Conservation (phyloP, 1,140 invertebrate species). For the Thaumetopoea pityocampa region DNA sequence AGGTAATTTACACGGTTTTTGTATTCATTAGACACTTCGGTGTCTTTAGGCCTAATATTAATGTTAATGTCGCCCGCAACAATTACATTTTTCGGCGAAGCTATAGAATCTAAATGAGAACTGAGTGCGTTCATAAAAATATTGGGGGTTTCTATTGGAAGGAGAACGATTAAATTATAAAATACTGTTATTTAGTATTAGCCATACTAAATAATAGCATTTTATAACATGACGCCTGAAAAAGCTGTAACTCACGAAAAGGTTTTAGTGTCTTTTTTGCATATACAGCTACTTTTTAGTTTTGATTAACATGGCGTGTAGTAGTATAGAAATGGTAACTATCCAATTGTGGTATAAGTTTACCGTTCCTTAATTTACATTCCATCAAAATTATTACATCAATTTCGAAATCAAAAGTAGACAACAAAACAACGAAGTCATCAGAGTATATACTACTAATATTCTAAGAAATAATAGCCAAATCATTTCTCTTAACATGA, state of each 20-base stretch:
- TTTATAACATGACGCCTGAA: slow-evolving; percentile 26
- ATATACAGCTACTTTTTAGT: slow-evolving; percentile 23
- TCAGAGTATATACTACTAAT: slow-evolving; percentile 4
- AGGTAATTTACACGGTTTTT: slow-evolving; percentile 17
- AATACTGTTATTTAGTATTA: slow-evolving; percentile 10
- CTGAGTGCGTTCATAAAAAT: slow-evolving; percentile 16
- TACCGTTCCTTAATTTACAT: slow-evolving; percentile 1
- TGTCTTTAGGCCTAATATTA: slow-evolving; percentile 11
- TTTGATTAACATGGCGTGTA: slow-evolving; percentile 18
- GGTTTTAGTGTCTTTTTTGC: slow-evolving; percentile 15
- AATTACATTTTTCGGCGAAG: slow-evolving; percentile 10
- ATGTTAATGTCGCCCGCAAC: slow-evolving; percentile 21
- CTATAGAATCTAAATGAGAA: slow-evolving; percentile 9
- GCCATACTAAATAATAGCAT: slow-evolving; percentile 12
- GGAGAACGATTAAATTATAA: slow-evolving; percentile 18
- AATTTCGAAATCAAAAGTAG: slow-evolving; percentile 1
- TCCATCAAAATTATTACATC: slow-evolving; percentile 10
- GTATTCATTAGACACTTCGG: slow-evolving; percentile 6
- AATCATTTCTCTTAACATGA: slow-evolving; percentile 6
- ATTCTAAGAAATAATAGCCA: slow-evolving; percentile 6
- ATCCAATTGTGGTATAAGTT: slow-evolving; percentile 5
- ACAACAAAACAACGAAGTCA: slow-evolving; percentile 2
- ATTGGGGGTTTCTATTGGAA: slow-evolving; percentile 11
- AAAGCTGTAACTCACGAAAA: slow-evolving; percentile 22
- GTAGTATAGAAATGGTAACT: slow-evolving; percentile 13